Evolutionary conservation across 2,888 invertebrate genomes (phyloP).

Genomic region (Sesia apiformis): DNA sequence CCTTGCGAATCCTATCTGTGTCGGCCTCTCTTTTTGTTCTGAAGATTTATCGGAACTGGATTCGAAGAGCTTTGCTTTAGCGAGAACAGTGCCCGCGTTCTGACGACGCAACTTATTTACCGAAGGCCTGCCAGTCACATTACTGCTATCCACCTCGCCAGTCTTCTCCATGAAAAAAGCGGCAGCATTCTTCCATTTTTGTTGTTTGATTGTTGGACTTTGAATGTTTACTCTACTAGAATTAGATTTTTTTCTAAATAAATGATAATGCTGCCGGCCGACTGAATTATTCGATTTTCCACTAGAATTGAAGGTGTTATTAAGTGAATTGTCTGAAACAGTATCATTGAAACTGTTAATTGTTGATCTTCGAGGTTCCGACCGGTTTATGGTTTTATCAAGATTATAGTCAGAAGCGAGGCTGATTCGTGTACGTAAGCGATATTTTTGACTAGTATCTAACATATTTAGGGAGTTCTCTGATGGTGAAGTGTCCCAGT

Average conservation of each 20-base stretch:
- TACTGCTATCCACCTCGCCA: slow-evolving; percentile 52
- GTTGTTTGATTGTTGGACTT: slow-evolving; percentile 37
- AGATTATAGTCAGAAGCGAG: slow-evolving; percentile 42
- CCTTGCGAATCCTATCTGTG: slow-evolving; percentile 52
- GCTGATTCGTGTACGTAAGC: slow-evolving; percentile 45
- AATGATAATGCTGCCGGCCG: slow-evolving; percentile 25
- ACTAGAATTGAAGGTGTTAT: slow-evolving; percentile 36
- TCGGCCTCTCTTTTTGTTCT: slow-evolving; percentile 41
- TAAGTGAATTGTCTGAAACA: slow-evolving; percentile 40
- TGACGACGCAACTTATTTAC: slow-evolving; percentile 81
- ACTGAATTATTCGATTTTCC: slow-evolving; percentile 30
- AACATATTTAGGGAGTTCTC: slow-evolving; percentile 40
- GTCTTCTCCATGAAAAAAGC: slow-evolving; percentile 70
- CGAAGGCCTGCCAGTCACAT: slow-evolving; percentile 78
- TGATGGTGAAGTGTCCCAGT: slow-evolving; percentile 43
- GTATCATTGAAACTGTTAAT: slow-evolving; percentile 40
- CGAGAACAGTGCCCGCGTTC: slow-evolving; percentile 87
- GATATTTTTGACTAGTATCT: slow-evolving; percentile 44
- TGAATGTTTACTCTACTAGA: slow-evolving; percentile 25
- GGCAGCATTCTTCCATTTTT: slow-evolving; percentile 72
- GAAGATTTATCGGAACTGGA: slow-evolving; percentile 67
- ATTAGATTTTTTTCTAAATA: slow-evolving; percentile 22
- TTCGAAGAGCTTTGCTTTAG: slow-evolving; percentile 85
- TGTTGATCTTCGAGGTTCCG: slow-evolving; percentile 48
- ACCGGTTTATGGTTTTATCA: slow-evolving; percentile 44